Evolutionary conservation across 2,888 invertebrate species (phyloP), one percentile per base, ranked within the genome.

Genomic region (Nemotelus nigrinus): DNA sequence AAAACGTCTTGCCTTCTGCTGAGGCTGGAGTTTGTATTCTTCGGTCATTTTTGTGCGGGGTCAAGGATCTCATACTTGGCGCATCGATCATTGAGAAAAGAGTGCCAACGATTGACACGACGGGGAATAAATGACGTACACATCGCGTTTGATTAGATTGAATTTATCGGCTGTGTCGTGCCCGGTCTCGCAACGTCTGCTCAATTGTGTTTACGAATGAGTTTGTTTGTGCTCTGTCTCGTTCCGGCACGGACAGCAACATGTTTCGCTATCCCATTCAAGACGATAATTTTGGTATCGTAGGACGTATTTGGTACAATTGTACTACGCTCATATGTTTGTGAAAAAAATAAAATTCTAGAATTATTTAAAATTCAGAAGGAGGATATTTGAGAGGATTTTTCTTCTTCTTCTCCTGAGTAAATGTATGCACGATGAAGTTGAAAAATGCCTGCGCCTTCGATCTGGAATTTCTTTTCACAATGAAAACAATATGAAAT

Each of bases 201-300:
- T 25, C 25, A 25, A 25, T 25, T 25, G 25, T 25, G 25, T 25
- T 25, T 25, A 58, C 25, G n/a, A 58, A 39, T 7, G 10, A 39
- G 71, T 74, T 74, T 74, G 74, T 74, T 74, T 74, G 74, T 63
- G 7, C 10, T n/a, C 63, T 63, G 10, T 74, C 74, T 74, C 74
- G 47, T 39, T 74, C 58, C 39, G 25, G 48, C 50, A 45, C 6
- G 5, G 25, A 25, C 8, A 39, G 60, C 6, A 3, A 43, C 45
- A 45, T 10, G 65, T 39, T 63, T 41, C 10, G 65, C 65, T 10
- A 45, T 65, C 65, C 10, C 65, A 65, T 6, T 53, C 53, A 1
- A 10, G 53, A 8, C 53, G 1, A 10, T 25, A 25, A 25, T 25
- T 25, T 25, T 1, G 25, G 25, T 25, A 25, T 25, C 25, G 25